These are phyloP conservation scores for Chironomus tentans DNA, from an alignment of 2,888 invertebrate genomes.

Conservation along the genomic window DNA sequence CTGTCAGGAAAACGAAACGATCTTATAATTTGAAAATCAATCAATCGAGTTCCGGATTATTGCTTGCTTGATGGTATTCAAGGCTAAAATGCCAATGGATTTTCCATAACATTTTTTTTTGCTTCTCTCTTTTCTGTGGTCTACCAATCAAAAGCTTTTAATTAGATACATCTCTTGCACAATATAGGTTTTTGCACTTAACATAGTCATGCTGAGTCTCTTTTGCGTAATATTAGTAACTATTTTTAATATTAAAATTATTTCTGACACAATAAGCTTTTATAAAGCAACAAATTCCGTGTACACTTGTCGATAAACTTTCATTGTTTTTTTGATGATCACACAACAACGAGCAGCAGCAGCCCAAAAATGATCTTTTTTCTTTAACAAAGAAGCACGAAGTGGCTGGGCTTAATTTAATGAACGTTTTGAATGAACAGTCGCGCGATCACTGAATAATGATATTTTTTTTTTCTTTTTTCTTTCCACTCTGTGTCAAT, in stretches of 20 bases:
- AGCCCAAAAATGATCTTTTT: not conserved
- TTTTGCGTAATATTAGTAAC: no score
- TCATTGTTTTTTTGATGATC: not conserved
- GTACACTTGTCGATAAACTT: not conserved
- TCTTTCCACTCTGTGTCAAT: not conserved
- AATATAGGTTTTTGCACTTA: not conserved
- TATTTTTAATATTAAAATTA: no score
- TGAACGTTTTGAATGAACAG: slow-evolving; percentile 15
- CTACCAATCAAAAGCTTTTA: not conserved
- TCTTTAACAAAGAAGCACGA: not conserved
- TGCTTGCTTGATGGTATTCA: not conserved
- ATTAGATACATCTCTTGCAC: no score
- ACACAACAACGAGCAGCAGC: not conserved
- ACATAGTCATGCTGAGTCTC: no score
- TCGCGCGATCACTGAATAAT: slow-evolving; percentile 23
- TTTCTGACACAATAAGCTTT: no score
- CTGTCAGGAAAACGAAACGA: not conserved
- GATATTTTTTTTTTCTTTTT: not conserved
- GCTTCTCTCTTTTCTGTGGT: not conserved
- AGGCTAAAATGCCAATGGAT: slow-evolving; percentile 1
- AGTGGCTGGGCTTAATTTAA: no score
- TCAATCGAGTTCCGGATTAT: not conserved
- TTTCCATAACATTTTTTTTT: not conserved
- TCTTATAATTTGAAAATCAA: not conserved
- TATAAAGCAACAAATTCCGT: no score